These are phyloP conservation scores for Flabesymbios commensalis DNA, from an alignment of 2,888 invertebrate genomes.

Conservation along the genomic window DNA sequence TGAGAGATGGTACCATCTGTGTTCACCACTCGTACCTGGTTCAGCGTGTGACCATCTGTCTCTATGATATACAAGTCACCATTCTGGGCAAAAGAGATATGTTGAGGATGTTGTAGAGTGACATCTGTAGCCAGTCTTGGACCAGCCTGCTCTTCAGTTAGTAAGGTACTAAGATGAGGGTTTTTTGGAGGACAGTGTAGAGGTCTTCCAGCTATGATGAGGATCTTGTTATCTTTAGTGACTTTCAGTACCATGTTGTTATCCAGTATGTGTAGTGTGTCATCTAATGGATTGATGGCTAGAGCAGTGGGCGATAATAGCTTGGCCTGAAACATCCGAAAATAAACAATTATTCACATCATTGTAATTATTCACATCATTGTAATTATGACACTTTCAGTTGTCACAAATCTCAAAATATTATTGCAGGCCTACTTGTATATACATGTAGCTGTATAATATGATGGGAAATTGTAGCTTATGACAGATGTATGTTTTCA, in stretches of 20 bases:
- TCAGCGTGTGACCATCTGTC: constrained; percentile 87
- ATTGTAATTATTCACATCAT: no score
- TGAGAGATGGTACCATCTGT: constrained; percentile 90
- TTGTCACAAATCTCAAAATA: no score
- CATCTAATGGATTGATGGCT: constrained; percentile 90
- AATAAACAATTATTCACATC: not conserved
- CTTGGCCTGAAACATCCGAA: constrained; percentile 70
- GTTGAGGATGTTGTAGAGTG: constrained; percentile 83
- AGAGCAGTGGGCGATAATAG: constrained; percentile 98
- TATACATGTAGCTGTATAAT: no score
- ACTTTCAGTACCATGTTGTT: constrained; percentile 82
- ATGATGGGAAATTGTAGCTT: no score
- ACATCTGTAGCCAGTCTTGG: constrained; percentile 77
- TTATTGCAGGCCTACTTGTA: no score
- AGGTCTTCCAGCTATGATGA: constrained; percentile 93
- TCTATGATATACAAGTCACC: constrained; percentile 93
- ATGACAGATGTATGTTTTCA: no score
- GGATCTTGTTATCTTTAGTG: constrained; percentile 81
- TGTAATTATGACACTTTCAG: no score
- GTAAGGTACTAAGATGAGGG: constrained; percentile 35
- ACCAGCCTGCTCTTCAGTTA: constrained; percentile 60
- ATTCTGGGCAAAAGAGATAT: constrained; percentile 87
- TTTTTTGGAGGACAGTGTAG: constrained; percentile 78
- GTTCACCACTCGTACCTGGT: constrained; percentile 80
- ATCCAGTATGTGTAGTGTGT: constrained; percentile 92